Evolutionary conservation across 2,797 vertebrate genomes (phyloP).

Genomic region (Gallirallus australis): DNA sequence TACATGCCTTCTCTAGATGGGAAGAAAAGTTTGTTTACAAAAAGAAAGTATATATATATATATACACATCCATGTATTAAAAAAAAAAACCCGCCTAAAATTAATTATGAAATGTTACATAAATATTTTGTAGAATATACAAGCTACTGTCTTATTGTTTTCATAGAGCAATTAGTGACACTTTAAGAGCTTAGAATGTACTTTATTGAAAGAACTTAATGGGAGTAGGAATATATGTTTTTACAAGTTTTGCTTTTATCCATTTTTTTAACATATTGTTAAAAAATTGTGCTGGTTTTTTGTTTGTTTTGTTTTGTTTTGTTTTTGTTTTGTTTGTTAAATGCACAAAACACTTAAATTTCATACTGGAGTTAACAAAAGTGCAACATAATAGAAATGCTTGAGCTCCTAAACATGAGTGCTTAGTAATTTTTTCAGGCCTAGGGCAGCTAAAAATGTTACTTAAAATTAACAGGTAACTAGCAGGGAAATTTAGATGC

Average conservation of each 20-base stretch:
- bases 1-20: not conserved
- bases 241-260: not conserved
- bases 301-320: too few species aligned
- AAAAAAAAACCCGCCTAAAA: not conserved
- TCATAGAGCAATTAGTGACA: not conserved
- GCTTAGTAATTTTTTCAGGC: not conserved
- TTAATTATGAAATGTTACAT: not conserved
- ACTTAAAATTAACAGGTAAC: not conserved
- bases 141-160: not conserved
- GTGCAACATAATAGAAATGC: not conserved
- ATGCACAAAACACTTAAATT: not conserved
- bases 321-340: not conserved
- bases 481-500: not conserved
- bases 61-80: accelerated
- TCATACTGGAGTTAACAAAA: not conserved
- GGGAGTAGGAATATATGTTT: not conserved
- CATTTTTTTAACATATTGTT: not conserved
- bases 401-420: not conserved
- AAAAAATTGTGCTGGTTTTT: not conserved
- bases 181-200: not conserved
- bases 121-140: not conserved
- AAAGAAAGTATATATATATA: not conserved
- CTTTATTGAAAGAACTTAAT: not conserved
- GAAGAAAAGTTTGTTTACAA: not conserved
- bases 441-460: not conserved